Conservation (phyloP, 2,888 invertebrate species). For the Ormyrus thymus region DNA sequence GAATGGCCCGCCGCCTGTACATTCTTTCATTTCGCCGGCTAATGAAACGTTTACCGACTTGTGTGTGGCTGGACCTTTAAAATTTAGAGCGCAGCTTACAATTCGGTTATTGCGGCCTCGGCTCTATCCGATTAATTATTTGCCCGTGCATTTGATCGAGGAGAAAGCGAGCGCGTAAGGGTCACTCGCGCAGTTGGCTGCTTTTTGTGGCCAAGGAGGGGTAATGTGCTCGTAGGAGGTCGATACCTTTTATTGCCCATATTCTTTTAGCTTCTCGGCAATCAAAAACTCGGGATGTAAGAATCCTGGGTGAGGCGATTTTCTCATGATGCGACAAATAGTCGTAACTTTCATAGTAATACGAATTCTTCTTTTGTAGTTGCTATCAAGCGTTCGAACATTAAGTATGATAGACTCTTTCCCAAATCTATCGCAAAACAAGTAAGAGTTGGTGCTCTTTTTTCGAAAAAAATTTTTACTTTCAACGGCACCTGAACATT, state of each 20-base stretch:
- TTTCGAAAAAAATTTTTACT: too few species aligned
- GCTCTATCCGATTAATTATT: slow-evolving; percentile 33
- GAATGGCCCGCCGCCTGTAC: slow-evolving; percentile 53
- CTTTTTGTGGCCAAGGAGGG: background rate
- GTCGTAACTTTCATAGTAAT: slow-evolving; percentile 25
- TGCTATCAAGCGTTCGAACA: too few species aligned
- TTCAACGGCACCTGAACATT: too few species aligned
- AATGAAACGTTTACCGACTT: too few species aligned
- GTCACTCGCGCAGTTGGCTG: background rate
- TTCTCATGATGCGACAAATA: slow-evolving; percentile 1
- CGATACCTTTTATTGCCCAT: slow-evolving; percentile 31
- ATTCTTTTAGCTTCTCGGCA: slow-evolving; percentile 2
- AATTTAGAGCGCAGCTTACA: background rate
- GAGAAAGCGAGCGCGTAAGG: background rate
- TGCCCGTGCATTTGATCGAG: slow-evolving; percentile 9
- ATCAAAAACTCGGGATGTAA: slow-evolving; percentile 13
- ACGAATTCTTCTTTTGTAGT: background rate
- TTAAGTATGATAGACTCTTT: too few species aligned
- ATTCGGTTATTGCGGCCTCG: background rate
- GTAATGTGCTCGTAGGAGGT: slow-evolving; percentile 23
- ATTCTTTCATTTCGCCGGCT: slow-evolving; percentile 55
- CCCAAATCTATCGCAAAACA: too few species aligned
- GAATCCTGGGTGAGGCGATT: slow-evolving; percentile 5
- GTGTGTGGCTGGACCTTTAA: background rate
- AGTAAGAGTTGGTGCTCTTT: too few species aligned